Base-by-base conservation (phyloP, 2,888 invertebrate genomes). In the Ornithoptera priamus region DNA sequence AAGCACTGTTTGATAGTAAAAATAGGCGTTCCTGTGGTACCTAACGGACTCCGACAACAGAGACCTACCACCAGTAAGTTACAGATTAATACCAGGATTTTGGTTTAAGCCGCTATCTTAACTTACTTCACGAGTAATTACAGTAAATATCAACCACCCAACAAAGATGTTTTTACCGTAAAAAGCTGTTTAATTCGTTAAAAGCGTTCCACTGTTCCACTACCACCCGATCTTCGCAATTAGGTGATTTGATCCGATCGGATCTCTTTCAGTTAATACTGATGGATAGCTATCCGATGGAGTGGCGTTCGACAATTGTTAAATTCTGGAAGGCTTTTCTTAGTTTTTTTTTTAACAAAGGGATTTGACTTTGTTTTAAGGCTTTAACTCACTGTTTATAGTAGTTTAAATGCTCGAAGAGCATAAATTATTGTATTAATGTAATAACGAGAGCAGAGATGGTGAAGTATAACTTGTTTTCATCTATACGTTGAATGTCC, bases 131-230 rank as follows among this genome's bases (percentile, higher is more conserved):
- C 74, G 73, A 76, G 76, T 80, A 78, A 79, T 79, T 77, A 77
- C 75, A 73, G 73, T 74, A 76, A 79, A 78, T 78, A 78, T 75
- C 75, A 73, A 73, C 72, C 73, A 78, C 76, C 79, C 77, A 80
- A 72, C 67, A 72, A 70, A 72, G 73, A 72, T 71, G 69, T 71
- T 64, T 67, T 68, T 20, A 50, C 18, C 71, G 68, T 67, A 73
- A 73, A 73, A 67, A 72, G 72, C 66, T 73, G 72, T 72, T 72
- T 78, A 81, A 81, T 83, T 79, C 75, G 73, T 79, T 85, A 81
- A 85, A 81, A 85, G 85, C 84, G 72, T 85, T 85, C 76, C 75
- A 80, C 79, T 83, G 85, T 85, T 82, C 78, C 72, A 72, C 68
- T 68, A 72, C 71, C 74, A 73, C 64, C 72, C 74, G 67, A 74